Conservation (phyloP, 2,113 vertebrate genomes). For the Lophius piscatorius region DNA sequence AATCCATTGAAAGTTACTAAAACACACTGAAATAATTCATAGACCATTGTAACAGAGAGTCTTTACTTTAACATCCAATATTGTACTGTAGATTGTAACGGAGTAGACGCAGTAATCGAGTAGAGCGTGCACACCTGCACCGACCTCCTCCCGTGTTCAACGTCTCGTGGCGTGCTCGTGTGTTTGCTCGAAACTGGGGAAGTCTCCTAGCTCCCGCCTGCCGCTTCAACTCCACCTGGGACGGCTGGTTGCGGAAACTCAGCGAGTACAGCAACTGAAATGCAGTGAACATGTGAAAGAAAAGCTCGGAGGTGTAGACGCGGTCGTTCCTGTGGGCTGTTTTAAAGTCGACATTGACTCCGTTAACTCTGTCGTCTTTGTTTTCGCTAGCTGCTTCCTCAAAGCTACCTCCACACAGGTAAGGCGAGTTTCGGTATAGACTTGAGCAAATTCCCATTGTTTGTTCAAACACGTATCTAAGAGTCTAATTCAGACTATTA, state of each 20-base stretch:
- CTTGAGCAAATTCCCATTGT: neutral
- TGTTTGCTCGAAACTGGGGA: constrained; percentile 70
- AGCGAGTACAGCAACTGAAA: neutral
- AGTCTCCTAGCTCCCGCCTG: constrained; percentile 43
- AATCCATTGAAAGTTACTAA: too few relatives aligned
- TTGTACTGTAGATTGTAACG: too few relatives aligned
- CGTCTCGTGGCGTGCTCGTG: constrained; percentile 29
- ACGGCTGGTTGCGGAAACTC: neutral
- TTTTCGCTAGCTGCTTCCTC: constrained; percentile 77
- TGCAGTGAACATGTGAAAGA: constrained; percentile 9
- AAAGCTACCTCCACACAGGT: constrained; percentile 73
- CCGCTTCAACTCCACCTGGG: constrained; percentile 53
- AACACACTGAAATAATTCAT: too few relatives aligned
- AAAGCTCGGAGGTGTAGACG: neutral
- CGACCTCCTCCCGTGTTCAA: constrained; percentile 63
- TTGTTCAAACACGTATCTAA: accelerated
- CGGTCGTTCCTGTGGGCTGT: neutral
- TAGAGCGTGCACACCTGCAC: constrained; percentile 62
- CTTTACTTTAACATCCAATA: too few relatives aligned
- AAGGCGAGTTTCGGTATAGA: constrained; percentile 75
- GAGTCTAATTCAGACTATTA: neutral
- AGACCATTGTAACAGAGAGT: too few relatives aligned
- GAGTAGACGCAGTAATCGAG: neutral
- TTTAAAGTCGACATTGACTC: neutral
- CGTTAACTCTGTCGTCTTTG: constrained; percentile 45